Evolutionary conservation across 2,113 vertebrate species (phyloP).

Genomic region (Ramphastos sulfuratus): DNA sequence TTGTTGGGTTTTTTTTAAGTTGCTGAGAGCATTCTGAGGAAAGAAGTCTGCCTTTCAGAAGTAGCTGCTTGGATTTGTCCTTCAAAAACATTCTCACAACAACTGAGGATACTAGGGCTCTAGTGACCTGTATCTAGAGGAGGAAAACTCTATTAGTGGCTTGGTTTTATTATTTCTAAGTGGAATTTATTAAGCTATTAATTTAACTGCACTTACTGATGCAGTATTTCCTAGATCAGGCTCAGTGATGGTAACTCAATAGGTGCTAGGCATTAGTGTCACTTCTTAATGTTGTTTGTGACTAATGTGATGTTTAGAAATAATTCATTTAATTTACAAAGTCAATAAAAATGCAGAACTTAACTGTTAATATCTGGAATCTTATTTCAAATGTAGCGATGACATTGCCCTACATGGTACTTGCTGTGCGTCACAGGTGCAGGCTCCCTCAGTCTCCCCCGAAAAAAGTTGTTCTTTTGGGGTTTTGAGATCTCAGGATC

Average conservation of each 20-base stretch:
- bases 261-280: not conserved
- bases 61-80: not conserved
- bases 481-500: not conserved
- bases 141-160: not conserved
- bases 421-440: not conserved
- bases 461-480: not conserved
- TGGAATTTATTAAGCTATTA: not conserved
- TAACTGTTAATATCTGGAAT: not conserved
- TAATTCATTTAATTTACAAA: not conserved
- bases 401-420: not conserved
- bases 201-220: not conserved
- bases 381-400: not conserved
- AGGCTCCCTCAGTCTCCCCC: not conserved
- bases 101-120: not conserved
- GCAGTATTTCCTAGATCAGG: not conserved
- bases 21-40: fast-evolving
- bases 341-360: not conserved
- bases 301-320: not conserved
- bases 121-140: not conserved
- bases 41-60: not conserved
- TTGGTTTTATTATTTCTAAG: not conserved
- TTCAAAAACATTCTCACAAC: not conserved
- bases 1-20: not conserved
- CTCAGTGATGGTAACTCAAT: not conserved
- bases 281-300: not conserved